These are phyloP conservation scores for Peromyscus attwateri DNA, from an alignment of 2,797 vertebrate genomes.

Conservation along the genomic window DNA sequence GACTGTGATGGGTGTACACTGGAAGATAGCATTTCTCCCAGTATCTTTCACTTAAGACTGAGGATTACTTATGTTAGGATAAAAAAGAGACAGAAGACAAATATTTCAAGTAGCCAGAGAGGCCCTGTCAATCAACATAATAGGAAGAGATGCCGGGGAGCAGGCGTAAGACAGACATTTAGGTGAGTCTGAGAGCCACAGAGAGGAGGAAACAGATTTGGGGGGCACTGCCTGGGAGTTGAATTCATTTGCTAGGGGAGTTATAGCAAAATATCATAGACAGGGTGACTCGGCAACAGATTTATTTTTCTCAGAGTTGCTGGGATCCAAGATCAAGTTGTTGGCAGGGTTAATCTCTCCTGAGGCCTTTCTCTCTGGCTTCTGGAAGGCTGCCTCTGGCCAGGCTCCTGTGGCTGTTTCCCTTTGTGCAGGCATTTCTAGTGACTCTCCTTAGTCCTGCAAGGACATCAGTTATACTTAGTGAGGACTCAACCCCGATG, in stretches of 20 bases:
- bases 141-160: not conserved
- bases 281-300: not conserved
- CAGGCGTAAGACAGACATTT: not conserved
- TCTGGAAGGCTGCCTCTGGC: not conserved
- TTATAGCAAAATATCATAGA: not conserved
- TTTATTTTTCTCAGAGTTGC: slow-evolving; percentile 36
- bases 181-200: not conserved
- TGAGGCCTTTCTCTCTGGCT: slow-evolving; percentile 13
- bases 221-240: not conserved
- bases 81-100: not conserved
- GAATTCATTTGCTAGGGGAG: not conserved
- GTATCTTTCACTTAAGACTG: not conserved
- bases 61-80: not conserved
- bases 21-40: not conserved
- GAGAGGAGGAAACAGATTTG: not conserved
- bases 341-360: slow-evolving; percentile 13
- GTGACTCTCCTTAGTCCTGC: not conserved
- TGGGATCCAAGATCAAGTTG: slow-evolving; percentile 49
- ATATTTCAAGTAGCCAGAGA: not conserved
- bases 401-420: not conserved
- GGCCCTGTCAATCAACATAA: not conserved
- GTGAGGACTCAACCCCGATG: not conserved
- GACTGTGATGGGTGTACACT: too few species aligned
- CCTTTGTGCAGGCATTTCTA: not conserved
- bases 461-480: not conserved